Evolutionary conservation across 1,140 invertebrate species (phyloP).

Genomic region (Ceratosolen fusciceps): DNA sequence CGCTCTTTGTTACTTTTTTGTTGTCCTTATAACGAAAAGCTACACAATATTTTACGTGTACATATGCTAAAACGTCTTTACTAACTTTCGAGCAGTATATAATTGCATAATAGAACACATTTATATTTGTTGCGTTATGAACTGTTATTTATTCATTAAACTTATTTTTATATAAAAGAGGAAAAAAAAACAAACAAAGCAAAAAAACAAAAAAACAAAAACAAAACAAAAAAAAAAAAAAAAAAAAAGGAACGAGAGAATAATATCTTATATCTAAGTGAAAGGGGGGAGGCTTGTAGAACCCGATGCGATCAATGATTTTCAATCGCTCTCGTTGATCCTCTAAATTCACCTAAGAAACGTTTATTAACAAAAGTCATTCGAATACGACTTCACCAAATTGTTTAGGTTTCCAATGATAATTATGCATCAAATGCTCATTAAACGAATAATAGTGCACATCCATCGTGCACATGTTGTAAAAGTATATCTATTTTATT

Average conservation of each 20-base stretch:
- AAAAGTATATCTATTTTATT: no score
- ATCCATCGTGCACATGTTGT: no score
- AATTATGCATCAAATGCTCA: no score
- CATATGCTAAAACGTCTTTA: slow-evolving; percentile 19
- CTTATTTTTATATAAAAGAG: slow-evolving; percentile 63
- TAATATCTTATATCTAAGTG: no score
- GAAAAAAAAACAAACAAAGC: not conserved
- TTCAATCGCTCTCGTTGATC: no score
- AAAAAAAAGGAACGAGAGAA: slow-evolving; percentile 26
- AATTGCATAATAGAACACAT: slow-evolving; percentile 52
- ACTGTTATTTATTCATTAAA: slow-evolving; percentile 66
- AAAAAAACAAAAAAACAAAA: slow-evolving; percentile 32
- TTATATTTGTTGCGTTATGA: slow-evolving; percentile 66
- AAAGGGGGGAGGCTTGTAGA: no score
- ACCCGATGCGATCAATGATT: no score
- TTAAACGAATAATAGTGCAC: no score
- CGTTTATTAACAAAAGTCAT: no score
- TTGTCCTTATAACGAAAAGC: not conserved
- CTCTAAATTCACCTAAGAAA: no score
- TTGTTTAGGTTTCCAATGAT: no score
- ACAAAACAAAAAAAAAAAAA: not conserved
- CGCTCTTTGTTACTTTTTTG: not conserved
- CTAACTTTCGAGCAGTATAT: slow-evolving; percentile 21
- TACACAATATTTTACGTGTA: slow-evolving; percentile 3
- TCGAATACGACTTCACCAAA: no score